A percentile compares a stretch with the other conserved stretches of the same genome.
These are phyloP conservation scores for Hirtodrosophila alboralis DNA, from an alignment of 2,888 invertebrate species.

Conservation along the genomic window DNA sequence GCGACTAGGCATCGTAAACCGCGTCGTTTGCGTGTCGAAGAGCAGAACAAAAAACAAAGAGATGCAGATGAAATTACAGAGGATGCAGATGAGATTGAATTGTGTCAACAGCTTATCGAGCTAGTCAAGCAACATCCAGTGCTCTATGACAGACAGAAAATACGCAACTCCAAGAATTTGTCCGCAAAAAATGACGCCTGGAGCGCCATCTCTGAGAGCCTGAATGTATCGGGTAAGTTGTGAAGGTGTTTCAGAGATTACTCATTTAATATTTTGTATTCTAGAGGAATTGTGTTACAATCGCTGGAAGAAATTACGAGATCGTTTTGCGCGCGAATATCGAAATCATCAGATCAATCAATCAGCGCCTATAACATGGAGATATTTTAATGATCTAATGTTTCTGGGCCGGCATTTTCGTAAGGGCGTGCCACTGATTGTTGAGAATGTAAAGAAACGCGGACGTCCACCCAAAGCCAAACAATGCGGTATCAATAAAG, in stretches of 20 bases:
- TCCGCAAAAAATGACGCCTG: slow-evolving; percentile 79
- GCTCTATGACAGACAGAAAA: slow-evolving; percentile 75
- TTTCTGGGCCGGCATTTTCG: slow-evolving; percentile 76
- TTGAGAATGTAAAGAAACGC: slow-evolving; percentile 68
- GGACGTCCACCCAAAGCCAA: slow-evolving; percentile 60
- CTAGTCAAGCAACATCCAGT: slow-evolving; percentile 78
- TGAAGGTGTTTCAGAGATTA: background rate
- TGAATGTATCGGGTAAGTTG: slow-evolving; percentile 70
- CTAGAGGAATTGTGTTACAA: slow-evolving; percentile 77
- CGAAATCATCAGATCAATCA: slow-evolving; percentile 69
- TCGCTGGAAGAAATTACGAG: slow-evolving; percentile 79
- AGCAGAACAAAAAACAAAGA: slow-evolving; percentile 24
- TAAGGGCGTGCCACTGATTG: slow-evolving; percentile 68
- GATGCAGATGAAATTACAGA: slow-evolving; percentile 43
- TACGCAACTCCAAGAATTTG: slow-evolving; percentile 80
- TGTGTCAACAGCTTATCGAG: slow-evolving; percentile 74
- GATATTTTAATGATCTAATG: slow-evolving; percentile 72
- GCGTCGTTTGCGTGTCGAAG: slow-evolving; percentile 28
- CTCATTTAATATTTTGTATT: background rate
- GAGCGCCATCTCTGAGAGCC: slow-evolving; percentile 69
- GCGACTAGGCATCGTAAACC: slow-evolving; percentile 60
- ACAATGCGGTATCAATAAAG: background rate
- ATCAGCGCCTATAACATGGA: slow-evolving; percentile 70
- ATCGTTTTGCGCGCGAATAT: slow-evolving; percentile 80
- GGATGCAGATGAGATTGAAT: slow-evolving; percentile 56